A percentile compares a stretch with the other conserved stretches of the same genome.
Conservation (phyloP, 2,888 invertebrate genomes). For the Cheilosia vulpina region DNA sequence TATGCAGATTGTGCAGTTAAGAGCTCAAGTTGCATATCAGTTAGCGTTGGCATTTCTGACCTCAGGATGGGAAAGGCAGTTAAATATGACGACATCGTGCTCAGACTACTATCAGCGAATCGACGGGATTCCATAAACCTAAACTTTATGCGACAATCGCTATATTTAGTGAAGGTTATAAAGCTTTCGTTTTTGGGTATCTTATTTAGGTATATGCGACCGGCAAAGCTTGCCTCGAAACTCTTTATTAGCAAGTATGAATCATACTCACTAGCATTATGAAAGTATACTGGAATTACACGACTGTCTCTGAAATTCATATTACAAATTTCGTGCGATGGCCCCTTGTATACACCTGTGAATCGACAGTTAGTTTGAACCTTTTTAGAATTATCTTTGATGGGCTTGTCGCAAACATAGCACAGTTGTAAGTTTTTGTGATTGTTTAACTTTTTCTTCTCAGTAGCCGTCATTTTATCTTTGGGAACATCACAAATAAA, state of each 20-base stretch:
- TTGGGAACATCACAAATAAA: slow-evolving; percentile 2
- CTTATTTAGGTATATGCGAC: neutral
- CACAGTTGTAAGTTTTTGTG: neutral
- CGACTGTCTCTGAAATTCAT: slow-evolving; percentile 1
- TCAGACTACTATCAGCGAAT: slow-evolving; percentile 1
- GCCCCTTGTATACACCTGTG: slow-evolving; percentile 2
- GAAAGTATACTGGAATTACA: neutral
- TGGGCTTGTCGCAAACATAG: neutral
- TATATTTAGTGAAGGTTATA: slow-evolving; percentile 6
- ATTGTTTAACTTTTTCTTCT: neutral
- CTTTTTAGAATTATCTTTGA: neutral
- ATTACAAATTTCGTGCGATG: slow-evolving; percentile 5
- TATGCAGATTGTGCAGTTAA: neutral
- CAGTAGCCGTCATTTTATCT: neutral
- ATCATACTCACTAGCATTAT: neutral
- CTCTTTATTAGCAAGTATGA: neutral
- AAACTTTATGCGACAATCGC: neutral
- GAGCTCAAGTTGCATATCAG: slow-evolving; percentile 1
- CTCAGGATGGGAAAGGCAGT: neutral
- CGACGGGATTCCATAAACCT: slow-evolving; percentile 1
- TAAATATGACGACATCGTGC: neutral
- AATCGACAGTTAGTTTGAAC: slow-evolving; percentile 1
- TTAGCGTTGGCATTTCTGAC: neutral
- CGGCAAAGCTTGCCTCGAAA: neutral
- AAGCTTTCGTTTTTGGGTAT: slow-evolving; percentile 7